These are phyloP conservation scores for Formica exsecta DNA, from an alignment of 1,140 invertebrate genomes.

Conservation along the genomic window DNA sequence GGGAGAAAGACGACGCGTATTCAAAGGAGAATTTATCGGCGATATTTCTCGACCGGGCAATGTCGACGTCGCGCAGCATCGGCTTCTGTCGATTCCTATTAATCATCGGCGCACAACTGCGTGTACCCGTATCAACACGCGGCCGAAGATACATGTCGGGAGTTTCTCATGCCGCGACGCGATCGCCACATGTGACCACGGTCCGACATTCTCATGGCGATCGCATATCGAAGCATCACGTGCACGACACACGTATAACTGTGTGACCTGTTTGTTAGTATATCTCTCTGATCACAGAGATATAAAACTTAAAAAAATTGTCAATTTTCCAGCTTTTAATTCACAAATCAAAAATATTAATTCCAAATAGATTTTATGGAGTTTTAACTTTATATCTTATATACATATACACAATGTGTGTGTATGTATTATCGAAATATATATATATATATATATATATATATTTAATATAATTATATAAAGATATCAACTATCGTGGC, in stretches of 20 bases:
- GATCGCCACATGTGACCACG: constrained; percentile 65
- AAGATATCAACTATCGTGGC: too few species aligned
- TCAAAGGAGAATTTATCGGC: constrained; percentile 69
- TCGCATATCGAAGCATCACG: constrained; percentile 70
- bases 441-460: too few species aligned
- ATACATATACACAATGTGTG: not conserved
- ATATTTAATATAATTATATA: too few species aligned
- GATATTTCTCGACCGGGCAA: constrained; percentile 48
- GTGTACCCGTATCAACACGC: constrained; percentile 27
- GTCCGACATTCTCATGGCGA: constrained; percentile 69
- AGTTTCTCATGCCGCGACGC: constrained; percentile 65
- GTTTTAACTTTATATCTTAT: not conserved
- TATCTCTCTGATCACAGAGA: not conserved
- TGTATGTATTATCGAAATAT: not conserved
- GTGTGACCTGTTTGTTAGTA: not conserved
- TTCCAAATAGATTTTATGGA: not conserved
- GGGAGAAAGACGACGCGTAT: constrained; percentile 8
- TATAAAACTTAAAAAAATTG: not conserved
- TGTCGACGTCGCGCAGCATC: constrained; percentile 38
- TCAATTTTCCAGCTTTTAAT: not conserved
- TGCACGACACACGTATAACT: constrained; percentile 60
- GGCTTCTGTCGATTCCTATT: constrained; percentile 71
- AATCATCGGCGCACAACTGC: constrained; percentile 59
- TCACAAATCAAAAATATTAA: not conserved
- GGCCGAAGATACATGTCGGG: constrained; percentile 49